Conservation (phyloP, 2,888 invertebrate species). For the Eurois occulta region DNA sequence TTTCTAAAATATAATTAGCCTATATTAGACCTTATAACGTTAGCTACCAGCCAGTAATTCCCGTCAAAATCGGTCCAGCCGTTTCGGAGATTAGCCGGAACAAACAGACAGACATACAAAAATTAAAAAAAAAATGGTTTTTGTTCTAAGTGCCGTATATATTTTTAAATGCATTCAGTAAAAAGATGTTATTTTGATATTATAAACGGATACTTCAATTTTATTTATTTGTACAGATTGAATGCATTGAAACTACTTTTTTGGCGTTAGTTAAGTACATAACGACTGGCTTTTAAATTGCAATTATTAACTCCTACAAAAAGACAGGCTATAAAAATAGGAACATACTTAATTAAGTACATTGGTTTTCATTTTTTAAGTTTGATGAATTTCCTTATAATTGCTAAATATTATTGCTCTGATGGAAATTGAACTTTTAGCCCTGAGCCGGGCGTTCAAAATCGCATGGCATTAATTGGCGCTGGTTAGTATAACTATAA, state of each 20-base stretch:
- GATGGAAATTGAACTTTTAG: not conserved
- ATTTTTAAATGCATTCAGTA: too few relatives aligned
- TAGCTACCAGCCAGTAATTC: too few relatives aligned
- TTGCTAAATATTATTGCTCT: not conserved
- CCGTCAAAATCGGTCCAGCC: too few relatives aligned
- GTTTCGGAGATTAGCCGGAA: too few relatives aligned
- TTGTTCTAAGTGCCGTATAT: too few relatives aligned
- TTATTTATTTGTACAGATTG: too few relatives aligned
- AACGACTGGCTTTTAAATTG: not conserved
- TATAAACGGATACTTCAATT: too few relatives aligned
- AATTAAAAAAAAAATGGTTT: too few relatives aligned
- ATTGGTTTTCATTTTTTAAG: not conserved
- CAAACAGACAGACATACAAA: too few relatives aligned
- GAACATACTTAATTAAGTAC: not conserved
- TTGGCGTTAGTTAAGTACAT: not conserved
- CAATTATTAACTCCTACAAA: not conserved
- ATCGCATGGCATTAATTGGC: not conserved
- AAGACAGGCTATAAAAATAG: not conserved
- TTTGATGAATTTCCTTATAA: not conserved
- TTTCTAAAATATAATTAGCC: too few relatives aligned
- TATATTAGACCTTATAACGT: too few relatives aligned
- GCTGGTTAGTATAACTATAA: not conserved
- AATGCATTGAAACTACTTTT: slow-evolving; percentile 15
- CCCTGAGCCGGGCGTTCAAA: not conserved
- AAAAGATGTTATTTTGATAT: too few relatives aligned